phyloP scores from a whole-genome alignment of 1,140 invertebrate genomes.

The Heliconius melpomene region DNA sequence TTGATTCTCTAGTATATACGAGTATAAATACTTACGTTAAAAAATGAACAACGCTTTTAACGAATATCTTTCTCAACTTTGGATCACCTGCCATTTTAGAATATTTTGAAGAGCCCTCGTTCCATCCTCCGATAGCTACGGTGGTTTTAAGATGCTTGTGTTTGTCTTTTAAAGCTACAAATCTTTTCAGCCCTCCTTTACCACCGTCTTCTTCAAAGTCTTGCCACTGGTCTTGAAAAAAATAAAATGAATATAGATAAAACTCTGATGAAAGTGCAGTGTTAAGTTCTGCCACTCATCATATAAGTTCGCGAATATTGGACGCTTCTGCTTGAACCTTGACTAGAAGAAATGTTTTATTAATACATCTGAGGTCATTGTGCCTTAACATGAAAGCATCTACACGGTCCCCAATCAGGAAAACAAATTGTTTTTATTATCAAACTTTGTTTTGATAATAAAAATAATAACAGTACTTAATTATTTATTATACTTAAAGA shows the following conservation, averaged over 20 bases:
- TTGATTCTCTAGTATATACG: background rate
- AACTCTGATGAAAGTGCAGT: no score
- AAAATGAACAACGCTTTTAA: conserved; percentile 83
- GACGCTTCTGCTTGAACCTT: no score
- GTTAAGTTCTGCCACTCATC: no score
- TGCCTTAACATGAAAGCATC: no score
- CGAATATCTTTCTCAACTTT: conserved; percentile 83
- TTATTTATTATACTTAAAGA: background rate
- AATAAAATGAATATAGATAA: background rate
- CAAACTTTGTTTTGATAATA: no score
- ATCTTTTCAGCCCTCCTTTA: conserved; percentile 85
- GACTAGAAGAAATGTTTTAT: no score
- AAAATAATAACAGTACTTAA: no score
- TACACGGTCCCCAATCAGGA: no score
- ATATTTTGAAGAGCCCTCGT: conserved; percentile 91
- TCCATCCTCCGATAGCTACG: conserved; percentile 93
- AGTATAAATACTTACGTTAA: conserved; percentile 81
- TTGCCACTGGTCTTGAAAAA: conserved; percentile 85
- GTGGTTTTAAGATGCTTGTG: conserved; percentile 89
- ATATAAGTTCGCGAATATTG: no score
- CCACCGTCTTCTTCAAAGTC: conserved; percentile 88
- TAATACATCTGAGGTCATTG: no score
- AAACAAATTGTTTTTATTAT: no score
- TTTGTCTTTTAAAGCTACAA: conserved; percentile 84
- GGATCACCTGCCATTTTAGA: conserved; percentile 86